Evolutionary conservation across 2,797 vertebrate genomes (phyloP).

Genomic region (Sarcophilus harrisii): DNA sequence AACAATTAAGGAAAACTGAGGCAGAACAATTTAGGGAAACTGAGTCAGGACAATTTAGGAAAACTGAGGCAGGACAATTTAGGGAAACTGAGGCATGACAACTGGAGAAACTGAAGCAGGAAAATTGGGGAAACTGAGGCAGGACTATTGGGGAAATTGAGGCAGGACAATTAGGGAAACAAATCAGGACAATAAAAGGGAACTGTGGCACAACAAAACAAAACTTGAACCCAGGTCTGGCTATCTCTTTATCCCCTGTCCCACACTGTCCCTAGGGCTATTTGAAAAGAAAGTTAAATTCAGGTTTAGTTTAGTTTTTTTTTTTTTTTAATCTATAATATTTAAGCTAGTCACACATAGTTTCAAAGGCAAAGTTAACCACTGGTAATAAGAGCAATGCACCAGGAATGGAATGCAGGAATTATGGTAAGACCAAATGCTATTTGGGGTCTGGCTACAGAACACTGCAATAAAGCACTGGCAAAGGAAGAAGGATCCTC

Average conservation of each 20-base stretch:
- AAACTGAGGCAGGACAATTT: too few relatives aligned
- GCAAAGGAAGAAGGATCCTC: conserved; percentile 64
- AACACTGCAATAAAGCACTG: conserved; percentile 64
- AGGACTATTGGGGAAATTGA: too few relatives aligned
- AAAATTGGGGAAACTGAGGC: too few relatives aligned
- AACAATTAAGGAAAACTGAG: too few relatives aligned
- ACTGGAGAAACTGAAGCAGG: too few relatives aligned
- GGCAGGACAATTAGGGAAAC: too few relatives aligned
- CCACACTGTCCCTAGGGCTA: background rate
- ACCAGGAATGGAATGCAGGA: conserved; percentile 74
- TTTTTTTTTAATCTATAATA: conserved; percentile 59
- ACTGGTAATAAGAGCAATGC: conserved; percentile 76
- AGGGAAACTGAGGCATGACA: too few relatives aligned
- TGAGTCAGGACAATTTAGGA: too few relatives aligned
- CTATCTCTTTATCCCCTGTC: background rate
- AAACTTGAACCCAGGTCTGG: background rate
- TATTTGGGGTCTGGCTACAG: conserved; percentile 71
- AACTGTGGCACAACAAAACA: background rate
- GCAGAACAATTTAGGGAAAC: too few relatives aligned
- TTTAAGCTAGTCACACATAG: conserved; percentile 66
- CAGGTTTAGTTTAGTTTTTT: conserved; percentile 44
- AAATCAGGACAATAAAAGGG: too few relatives aligned
- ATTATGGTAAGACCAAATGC: conserved; percentile 74
- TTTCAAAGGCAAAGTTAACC: conserved; percentile 81
- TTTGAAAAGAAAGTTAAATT: conserved; percentile 81